Evolutionary conservation across 2,888 invertebrate species (phyloP), one percentile per base, ranked within the genome.

Genomic region (Athripsodes cinereus): DNA sequence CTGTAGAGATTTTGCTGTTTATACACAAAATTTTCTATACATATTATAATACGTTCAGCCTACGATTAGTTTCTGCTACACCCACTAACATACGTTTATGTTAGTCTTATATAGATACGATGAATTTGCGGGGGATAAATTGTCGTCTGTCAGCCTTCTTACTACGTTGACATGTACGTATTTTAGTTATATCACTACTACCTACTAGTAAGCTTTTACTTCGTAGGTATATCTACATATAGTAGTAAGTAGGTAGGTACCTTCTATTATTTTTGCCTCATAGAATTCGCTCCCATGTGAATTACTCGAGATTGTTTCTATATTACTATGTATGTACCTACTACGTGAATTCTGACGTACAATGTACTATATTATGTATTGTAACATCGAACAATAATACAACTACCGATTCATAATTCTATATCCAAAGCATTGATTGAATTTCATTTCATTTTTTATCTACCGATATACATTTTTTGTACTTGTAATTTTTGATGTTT

Each of bases 241-340:
- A n/a, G n/a, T n/a, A n/a, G n/a, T n/a, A n/a, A 8, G 8, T 31
- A 31, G 6, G 31, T 46, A 46, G 46, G 20, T 20, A 21, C 21
- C 18, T 21, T 18, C 13, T 48, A 48, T 48, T 48, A n/a, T 55
- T 55, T 55, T 55, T 51, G 55, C 44, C 22, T 55, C 51, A 55
- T 47, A 57, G 26, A 52, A 52, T 57, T 57, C 47, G 8, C n/a
- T 44, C 47, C 47, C 57, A 46, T 51, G 52, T 57, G 47, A 57
- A 57, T 57, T 44, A 52, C 31, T 51, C 21, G 52, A 52, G 35
- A 50, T 46, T 40, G 40, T 34, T 34, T 35, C n/a, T 49, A 48
- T 49, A 20, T 55, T 55, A 31, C 35, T 49, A 11, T 40, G 21
- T 55, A 26, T 26, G 47, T 11, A 11, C 54, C 13, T n/a, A 13